A percentile compares a stretch with the other conserved stretches of the same genome.
Evolutionary conservation across 2,888 invertebrate genomes (phyloP).

Genomic region (Timema podura): DNA sequence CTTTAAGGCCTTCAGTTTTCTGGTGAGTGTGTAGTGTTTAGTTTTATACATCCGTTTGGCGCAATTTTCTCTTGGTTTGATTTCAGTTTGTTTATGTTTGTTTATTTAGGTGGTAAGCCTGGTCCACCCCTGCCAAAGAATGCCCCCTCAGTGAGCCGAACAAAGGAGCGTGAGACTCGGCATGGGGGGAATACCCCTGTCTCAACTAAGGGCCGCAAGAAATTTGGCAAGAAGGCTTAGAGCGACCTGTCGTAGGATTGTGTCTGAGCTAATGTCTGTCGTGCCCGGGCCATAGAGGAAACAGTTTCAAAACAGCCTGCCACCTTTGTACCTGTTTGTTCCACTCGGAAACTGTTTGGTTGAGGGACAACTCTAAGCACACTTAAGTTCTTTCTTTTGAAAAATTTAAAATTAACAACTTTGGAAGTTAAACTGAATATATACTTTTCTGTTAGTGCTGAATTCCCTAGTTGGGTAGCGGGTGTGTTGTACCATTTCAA

Average conservation of each 20-base stretch:
- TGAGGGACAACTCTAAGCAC: too few species aligned
- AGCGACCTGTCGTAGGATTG: not conserved
- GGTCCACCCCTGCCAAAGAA: constrained; percentile 24
- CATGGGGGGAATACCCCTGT: constrained; percentile 13
- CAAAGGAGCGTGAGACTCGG: constrained; percentile 28
- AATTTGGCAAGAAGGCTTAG: constrained; percentile 32
- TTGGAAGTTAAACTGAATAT: too few species aligned
- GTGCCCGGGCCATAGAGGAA: constrained; percentile 4
- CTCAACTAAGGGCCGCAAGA: constrained; percentile 29
- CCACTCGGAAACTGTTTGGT: not conserved
- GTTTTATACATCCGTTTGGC: too few species aligned
- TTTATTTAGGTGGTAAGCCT: constrained; percentile 23
- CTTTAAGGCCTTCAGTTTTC: too few species aligned
- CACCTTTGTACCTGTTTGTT: constrained; percentile 16
- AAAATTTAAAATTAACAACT: too few species aligned
- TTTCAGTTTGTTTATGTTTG: not conserved
- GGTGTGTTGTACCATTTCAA: too few species aligned
- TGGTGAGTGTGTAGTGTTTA: too few species aligned
- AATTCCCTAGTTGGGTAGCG: too few species aligned
- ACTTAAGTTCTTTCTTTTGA: too few species aligned
- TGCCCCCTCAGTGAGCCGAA: constrained; percentile 24
- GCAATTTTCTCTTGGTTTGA: not conserved
- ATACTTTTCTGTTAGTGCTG: too few species aligned
- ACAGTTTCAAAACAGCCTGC: constrained; percentile 10
- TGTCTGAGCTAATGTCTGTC: constrained; percentile 13